Conservation (phyloP, 2,113 vertebrate genomes). For the Onychostruthus taczanowskii region DNA sequence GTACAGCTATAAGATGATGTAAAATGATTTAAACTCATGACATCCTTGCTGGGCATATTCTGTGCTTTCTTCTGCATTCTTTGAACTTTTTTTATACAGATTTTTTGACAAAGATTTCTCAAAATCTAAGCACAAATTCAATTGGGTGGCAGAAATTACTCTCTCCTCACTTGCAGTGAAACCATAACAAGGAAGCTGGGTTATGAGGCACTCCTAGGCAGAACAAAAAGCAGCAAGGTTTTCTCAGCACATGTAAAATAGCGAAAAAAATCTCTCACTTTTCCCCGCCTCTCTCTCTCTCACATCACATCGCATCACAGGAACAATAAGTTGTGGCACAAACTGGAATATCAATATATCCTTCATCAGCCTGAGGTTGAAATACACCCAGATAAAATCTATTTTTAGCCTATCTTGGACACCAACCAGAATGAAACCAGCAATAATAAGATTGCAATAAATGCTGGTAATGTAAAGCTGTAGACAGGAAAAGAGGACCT, state of each 20-base stretch:
- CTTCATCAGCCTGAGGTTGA: constrained; percentile 61
- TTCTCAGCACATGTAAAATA: background rate
- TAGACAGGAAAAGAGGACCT: background rate
- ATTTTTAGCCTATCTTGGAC: constrained; percentile 55
- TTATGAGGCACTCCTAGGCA: background rate
- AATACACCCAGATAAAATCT: constrained; percentile 39
- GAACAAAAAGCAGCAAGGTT: constrained; percentile 34
- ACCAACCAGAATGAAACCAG: constrained; percentile 77
- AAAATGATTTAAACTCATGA: background rate
- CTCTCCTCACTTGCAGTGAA: background rate
- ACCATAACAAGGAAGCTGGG: background rate
- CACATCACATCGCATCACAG: background rate
- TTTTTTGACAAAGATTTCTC: background rate
- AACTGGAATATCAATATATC: constrained; percentile 71
- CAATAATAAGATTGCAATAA: constrained; percentile 77
- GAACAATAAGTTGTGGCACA: constrained; percentile 40
- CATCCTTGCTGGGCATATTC: background rate
- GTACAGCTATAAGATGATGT: background rate
- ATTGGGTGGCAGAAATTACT: background rate
- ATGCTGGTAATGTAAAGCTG: background rate
- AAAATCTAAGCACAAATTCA: background rate
- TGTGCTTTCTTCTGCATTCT: background rate
- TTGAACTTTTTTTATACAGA: background rate
- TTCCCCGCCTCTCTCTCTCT: background rate
- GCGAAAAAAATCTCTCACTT: background rate